Percentiles rank a stretch among this genome's conserved stretches.
Conservation (phyloP, 2,113 vertebrate genomes). For the Poeciliopsis occidentalis region DNA sequence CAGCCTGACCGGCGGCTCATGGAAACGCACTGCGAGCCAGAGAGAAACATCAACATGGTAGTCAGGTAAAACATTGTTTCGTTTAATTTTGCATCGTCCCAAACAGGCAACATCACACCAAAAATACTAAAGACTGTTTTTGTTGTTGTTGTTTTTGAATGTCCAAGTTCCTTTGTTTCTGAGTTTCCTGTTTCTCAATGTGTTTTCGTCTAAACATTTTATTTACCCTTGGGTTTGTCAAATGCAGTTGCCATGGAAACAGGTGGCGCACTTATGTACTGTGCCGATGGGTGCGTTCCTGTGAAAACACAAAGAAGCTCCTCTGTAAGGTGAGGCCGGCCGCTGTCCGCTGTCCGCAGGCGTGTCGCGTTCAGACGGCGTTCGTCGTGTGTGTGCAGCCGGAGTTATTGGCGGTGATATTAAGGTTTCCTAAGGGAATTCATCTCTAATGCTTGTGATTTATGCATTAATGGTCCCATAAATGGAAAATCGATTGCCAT, state of each 20-base stretch:
- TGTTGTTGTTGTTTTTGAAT: too few relatives aligned
- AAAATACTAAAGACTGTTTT: too few relatives aligned
- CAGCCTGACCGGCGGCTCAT: not conserved
- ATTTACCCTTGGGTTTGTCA: too few relatives aligned
- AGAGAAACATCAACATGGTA: too few relatives aligned
- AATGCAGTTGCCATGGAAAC: too few relatives aligned
- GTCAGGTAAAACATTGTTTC: not conserved
- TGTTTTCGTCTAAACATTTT: too few relatives aligned
- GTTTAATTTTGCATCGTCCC: not conserved
- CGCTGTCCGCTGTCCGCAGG: not conserved
- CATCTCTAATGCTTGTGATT: conserved; percentile 28
- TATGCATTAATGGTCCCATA: conserved; percentile 37
- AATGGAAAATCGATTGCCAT: conserved; percentile 48
- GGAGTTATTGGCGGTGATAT: conserved; percentile 25
- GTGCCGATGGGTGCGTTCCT: conserved; percentile 12
- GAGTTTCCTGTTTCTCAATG: too few relatives aligned
- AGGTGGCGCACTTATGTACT: too few relatives aligned
- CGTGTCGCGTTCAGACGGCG: conserved; percentile 1
- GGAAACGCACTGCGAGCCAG: not conserved
- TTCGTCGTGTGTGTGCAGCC: not conserved
- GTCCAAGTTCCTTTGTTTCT: too few relatives aligned
- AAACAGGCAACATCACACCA: not conserved
- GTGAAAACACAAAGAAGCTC: conserved; percentile 7
- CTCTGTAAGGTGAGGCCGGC: not conserved
- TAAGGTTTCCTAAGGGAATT: conserved; percentile 34